These are phyloP conservation scores for Portevinia maculata DNA, from an alignment of 2,888 invertebrate genomes.

Conservation along the genomic window DNA sequence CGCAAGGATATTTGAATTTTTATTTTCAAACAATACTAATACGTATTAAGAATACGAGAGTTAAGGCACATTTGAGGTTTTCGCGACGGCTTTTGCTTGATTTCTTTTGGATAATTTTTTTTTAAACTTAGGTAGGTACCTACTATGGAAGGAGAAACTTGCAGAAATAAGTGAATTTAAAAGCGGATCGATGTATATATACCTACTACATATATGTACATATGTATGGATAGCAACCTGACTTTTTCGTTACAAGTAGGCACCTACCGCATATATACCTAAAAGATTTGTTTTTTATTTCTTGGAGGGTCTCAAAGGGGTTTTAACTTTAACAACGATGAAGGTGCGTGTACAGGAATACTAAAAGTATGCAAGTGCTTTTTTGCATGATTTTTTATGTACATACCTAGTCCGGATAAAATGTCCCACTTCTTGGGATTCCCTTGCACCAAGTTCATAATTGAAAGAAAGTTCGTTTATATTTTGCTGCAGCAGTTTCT, in stretches of 20 bases:
- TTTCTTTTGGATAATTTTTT: conserved; percentile 34
- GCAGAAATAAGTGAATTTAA: conserved; percentile 69
- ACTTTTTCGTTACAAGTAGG: conserved; percentile 30
- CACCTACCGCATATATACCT: conserved; percentile 15
- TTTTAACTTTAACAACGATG: conserved; percentile 62
- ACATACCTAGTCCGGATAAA: conserved; percentile 45
- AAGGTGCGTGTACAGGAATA: conserved; percentile 66
- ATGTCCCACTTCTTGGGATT: conserved; percentile 69
- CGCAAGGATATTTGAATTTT: conserved; percentile 47
- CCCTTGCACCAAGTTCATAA: conserved; percentile 71
- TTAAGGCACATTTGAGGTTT: conserved; percentile 41
- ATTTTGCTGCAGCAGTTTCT: conserved; percentile 57
- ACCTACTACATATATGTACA: too few species aligned
- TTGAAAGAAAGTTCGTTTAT: conserved; percentile 68
- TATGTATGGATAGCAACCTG: conserved; percentile 17
- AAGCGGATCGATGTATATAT: conserved; percentile 20
- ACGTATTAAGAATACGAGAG: conserved; percentile 21
- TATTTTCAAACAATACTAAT: neutral
- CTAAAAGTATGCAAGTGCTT: conserved; percentile 31
- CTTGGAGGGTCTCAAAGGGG: conserved; percentile 48
- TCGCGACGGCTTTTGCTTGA: conserved; percentile 62
- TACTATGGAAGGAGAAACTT: conserved; percentile 49
- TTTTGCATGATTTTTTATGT: conserved; percentile 21
- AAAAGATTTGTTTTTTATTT: conserved; percentile 10
- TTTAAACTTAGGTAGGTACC: too few species aligned